A percentile compares a stretch with the other conserved stretches of the same genome.
phyloP scores from a whole-genome alignment of 2,113 vertebrate genomes.

The Carassius auratus region DNA sequence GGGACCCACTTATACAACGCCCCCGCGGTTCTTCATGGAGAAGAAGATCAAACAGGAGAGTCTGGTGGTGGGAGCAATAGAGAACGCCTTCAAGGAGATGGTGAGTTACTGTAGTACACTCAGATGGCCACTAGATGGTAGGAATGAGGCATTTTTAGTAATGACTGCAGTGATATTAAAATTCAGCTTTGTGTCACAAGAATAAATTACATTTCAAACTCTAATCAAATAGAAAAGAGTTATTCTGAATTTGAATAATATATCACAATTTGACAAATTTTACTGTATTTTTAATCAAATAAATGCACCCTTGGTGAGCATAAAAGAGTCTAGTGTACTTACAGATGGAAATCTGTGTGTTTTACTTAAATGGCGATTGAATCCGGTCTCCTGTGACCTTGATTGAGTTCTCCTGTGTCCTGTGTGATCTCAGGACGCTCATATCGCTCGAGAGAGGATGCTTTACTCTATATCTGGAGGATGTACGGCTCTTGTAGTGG shows the following conservation, averaged over 20 bases:
- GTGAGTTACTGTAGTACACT: conserved; percentile 66
- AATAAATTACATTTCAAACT: not conserved
- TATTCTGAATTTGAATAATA: not conserved
- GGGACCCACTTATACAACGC: conserved; percentile 84
- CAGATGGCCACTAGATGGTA: conserved; percentile 32
- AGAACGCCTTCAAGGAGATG: conserved; percentile 98
- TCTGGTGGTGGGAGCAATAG: conserved; percentile 92
- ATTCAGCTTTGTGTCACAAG: not conserved
- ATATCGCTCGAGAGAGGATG: conserved; percentile 88
- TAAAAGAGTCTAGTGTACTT: not conserved
- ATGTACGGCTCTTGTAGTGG: conserved; percentile 89
- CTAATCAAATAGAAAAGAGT: not conserved
- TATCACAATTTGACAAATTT: not conserved
- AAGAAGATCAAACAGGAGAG: conserved; percentile 95
- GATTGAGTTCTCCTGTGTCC: not conserved
- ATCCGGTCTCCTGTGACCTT: not conserved
- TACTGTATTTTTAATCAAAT: not conserved
- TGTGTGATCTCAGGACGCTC: conserved; percentile 80
- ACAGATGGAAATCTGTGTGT: not conserved
- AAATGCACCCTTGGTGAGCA: not conserved
- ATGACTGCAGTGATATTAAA: not conserved
- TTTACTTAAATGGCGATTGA: not conserved
- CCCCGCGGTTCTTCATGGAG: conserved; percentile 92
- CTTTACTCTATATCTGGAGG: conserved; percentile 88
- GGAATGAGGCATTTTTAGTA: not conserved